A percentile compares a stretch with the other conserved stretches of the same genome.
phyloP scores from a whole-genome alignment of 2,797 vertebrate species.

The Babyrousa celebensis region DNA sequence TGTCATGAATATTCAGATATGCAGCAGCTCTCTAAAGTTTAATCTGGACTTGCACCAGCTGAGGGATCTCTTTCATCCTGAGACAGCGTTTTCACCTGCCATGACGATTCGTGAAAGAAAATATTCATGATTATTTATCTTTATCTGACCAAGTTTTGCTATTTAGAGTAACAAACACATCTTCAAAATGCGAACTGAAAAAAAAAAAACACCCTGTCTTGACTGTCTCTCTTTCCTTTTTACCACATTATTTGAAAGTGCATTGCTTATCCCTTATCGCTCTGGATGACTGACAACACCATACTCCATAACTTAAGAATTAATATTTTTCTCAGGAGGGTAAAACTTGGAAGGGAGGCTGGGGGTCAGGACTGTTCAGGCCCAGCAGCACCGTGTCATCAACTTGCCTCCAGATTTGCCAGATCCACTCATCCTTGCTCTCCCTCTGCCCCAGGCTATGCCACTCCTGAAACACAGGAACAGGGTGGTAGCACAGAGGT shows the following conservation, averaged over 20 bases:
- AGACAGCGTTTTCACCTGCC: not conserved
- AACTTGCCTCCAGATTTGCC: not conserved
- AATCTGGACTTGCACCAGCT: not conserved
- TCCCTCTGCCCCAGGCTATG: not conserved
- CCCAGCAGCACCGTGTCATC: not conserved
- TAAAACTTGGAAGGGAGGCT: not conserved
- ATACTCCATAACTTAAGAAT: not conserved
- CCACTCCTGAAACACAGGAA: constrained; percentile 1
- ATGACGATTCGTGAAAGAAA: constrained; percentile 12
- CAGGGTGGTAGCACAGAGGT: not conserved
- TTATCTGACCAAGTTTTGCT: not conserved
- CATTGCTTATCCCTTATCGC: not conserved
- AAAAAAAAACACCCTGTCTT: not conserved
- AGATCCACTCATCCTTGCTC: not conserved
- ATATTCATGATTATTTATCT: not conserved
- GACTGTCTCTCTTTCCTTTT: not conserved
- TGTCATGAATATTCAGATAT: not conserved
- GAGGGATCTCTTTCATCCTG: not conserved
- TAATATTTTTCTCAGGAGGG: constrained; percentile 46
- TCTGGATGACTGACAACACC: not conserved
- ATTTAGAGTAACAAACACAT: constrained; percentile 39
- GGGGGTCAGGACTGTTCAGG: not conserved
- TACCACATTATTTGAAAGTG: not conserved
- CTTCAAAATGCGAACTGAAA: not conserved
- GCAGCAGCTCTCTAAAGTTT: not conserved